These are phyloP conservation scores for Psittacus erithacus DNA, from an alignment of 2,113 vertebrate genomes.

Conservation along the genomic window DNA sequence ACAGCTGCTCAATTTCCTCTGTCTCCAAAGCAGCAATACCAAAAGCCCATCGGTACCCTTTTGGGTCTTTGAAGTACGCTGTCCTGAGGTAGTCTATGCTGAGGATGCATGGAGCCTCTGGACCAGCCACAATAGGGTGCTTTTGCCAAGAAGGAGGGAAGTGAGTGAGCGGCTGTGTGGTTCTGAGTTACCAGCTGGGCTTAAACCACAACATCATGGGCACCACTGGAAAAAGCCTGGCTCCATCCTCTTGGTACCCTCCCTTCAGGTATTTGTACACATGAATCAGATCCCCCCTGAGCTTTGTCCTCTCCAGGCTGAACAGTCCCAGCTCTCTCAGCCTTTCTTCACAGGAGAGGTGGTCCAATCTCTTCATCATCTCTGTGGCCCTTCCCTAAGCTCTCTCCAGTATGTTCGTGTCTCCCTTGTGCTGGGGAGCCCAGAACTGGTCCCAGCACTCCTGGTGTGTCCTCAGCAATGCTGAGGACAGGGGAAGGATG, in stretches of 20 bases:
- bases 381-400: neutral
- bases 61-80: too few species aligned
- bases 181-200: too few species aligned
- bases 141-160: too few species aligned
- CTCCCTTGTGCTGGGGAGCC: neutral
- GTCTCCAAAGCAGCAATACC: too few species aligned
- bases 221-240: neutral
- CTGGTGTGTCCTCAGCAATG: fast-evolving
- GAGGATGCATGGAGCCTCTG: too few species aligned
- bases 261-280: neutral
- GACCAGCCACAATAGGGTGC: too few species aligned
- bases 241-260: neutral
- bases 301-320: neutral
- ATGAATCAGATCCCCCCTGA: neutral
- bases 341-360: neutral
- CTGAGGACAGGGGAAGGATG: neutral
- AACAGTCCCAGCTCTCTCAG: neutral
- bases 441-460: neutral
- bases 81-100: too few species aligned
- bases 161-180: too few species aligned
- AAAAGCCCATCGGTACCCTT: too few species aligned
- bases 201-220: too few species aligned
- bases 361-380: neutral
- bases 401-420: fast-evolving
- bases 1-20: too few species aligned